Evolutionary conservation across 2,888 invertebrate genomes (phyloP).

Genomic region (Operophtera brumata): DNA sequence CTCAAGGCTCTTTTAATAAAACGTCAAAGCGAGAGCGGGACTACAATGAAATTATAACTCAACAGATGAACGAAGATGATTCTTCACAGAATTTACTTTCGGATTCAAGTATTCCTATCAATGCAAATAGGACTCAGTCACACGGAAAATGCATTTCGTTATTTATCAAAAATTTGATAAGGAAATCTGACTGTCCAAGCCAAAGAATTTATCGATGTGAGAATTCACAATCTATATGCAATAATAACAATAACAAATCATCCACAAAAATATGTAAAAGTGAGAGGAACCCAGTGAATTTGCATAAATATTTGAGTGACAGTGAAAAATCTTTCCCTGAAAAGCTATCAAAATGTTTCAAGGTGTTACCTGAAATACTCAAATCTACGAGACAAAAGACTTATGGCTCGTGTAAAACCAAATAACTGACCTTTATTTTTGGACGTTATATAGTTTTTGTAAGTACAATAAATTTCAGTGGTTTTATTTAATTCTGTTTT

Average conservation of each 20-base stretch:
- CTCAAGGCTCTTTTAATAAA: neutral
- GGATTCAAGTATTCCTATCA: constrained; percentile 5
- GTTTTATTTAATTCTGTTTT: neutral
- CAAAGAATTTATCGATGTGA: neutral
- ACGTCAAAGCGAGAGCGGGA: constrained; percentile 2
- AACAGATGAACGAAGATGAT: neutral
- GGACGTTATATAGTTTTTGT: neutral
- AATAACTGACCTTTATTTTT: neutral
- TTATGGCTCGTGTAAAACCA: neutral
- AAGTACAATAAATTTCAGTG: constrained; percentile 5
- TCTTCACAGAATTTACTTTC: constrained; percentile 4
- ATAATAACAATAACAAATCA: neutral
- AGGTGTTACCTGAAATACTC: neutral
- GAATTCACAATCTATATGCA: neutral
- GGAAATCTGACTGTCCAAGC: neutral
- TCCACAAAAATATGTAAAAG: neutral
- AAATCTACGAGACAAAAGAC: neutral
- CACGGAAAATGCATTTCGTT: constrained; percentile 8
- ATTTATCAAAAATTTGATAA: constrained; percentile 10
- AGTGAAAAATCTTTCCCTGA: neutral
- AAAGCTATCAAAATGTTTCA: neutral
- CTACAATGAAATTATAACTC: constrained; percentile 10
- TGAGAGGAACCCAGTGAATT: neutral
- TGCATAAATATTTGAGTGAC: constrained; percentile 2
- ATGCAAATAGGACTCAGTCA: neutral